Evolutionary conservation across 1,140 invertebrate genomes (phyloP).

Genomic region (Rhagoletis pomonella): DNA sequence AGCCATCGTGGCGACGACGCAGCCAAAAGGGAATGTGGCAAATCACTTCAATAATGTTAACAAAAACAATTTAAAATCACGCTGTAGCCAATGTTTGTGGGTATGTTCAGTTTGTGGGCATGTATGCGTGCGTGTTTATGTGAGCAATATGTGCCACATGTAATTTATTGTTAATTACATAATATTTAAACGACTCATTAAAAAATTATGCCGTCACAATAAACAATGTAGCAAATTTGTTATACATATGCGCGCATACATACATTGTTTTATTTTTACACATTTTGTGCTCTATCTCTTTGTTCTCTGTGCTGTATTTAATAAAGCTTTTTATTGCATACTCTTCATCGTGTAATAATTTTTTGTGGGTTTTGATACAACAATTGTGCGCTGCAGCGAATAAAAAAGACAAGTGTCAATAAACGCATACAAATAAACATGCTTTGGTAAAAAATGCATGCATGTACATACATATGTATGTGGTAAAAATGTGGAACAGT

Average conservation of each 20-base stretch:
- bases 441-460: too few species aligned
- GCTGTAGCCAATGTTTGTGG: neutral
- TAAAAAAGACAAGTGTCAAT: neutral
- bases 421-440: too few species aligned
- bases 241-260: neutral
- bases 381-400: neutral
- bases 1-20: neutral
- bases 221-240: slow-evolving; percentile 34
- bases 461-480: too few species aligned
- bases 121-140: neutral
- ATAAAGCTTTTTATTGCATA: slow-evolving; percentile 22
- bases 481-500: too few species aligned
- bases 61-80: slow-evolving; percentile 29
- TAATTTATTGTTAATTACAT: slow-evolving; percentile 52
- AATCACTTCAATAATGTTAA: slow-evolving; percentile 31
- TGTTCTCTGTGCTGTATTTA: slow-evolving; percentile 10
- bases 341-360: neutral
- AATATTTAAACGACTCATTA: slow-evolving; percentile 50
- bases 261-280: too few species aligned
- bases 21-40: neutral
- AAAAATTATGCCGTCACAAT: slow-evolving; percentile 40
- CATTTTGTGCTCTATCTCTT: neutral
- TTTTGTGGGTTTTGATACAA: neutral
- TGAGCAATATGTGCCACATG: slow-evolving; percentile 12
- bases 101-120: neutral